Percentiles rank a stretch among this genome's conserved stretches.
Conservation (phyloP, 1,140 invertebrate genomes). For the Antheraea pernyi region DNA sequence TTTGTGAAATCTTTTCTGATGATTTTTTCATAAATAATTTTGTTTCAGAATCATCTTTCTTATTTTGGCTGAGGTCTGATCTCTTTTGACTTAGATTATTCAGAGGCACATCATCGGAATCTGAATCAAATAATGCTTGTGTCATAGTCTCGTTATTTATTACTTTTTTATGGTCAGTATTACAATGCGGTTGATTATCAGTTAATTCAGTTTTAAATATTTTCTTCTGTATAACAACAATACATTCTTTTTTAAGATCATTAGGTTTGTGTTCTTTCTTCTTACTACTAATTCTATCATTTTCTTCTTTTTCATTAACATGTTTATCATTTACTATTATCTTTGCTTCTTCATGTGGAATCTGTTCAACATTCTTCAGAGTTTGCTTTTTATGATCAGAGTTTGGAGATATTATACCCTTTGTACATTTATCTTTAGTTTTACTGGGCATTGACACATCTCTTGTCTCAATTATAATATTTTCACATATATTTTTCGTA, state of each 20-base stretch:
- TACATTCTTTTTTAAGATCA: conserved; percentile 61
- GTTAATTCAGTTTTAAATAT: conserved; percentile 41
- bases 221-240: conserved; percentile 64
- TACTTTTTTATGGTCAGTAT: conserved; percentile 8
- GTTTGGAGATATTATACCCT: conserved; percentile 7
- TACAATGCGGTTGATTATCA: background rate
- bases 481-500: background rate
- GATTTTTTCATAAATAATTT: conserved; percentile 19
- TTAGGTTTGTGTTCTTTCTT: conserved; percentile 48
- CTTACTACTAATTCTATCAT: conserved; percentile 15
- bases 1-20: background rate
- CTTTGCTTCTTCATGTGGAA: background rate
- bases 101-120: conserved; percentile 61
- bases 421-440: conserved; percentile 3
- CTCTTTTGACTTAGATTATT: conserved; percentile 19
- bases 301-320: background rate
- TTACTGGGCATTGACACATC: background rate
- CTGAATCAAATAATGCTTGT: conserved; percentile 49
- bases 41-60: conserved; percentile 6
- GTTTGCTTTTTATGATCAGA: background rate
- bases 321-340: background rate
- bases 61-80: conserved; percentile 11
- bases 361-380: too few relatives aligned
- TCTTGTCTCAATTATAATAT: background rate
- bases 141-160: conserved; percentile 20